Evolutionary conservation across 64 coral and sea anemone species (phyloP), one percentile per base, ranked within the genome.

Genomic region (Montipora efflorescens): DNA sequence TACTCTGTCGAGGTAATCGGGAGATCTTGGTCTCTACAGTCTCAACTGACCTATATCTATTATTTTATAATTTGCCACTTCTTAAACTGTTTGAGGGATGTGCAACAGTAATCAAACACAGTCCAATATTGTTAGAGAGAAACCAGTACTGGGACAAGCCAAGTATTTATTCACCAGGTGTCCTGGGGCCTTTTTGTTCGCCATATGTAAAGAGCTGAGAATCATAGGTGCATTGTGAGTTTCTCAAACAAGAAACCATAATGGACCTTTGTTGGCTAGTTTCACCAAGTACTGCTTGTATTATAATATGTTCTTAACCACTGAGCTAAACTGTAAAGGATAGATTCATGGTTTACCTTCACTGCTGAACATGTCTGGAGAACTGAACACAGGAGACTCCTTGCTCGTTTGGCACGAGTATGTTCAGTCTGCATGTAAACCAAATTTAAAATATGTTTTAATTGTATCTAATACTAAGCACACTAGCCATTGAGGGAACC

Each of bases 51-150:
- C 36, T 36, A 74, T 5, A 23, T 23, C 10, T 23, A 74, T 76
- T 46, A 76, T 46, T 78, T 78, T 78, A 78, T 78, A 78, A 78
- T 78, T 78, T 78, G 45, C 76, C 76, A 47, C 76, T 78, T 78
- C 76, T 78, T 10, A 78, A 78, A 78, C 76, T 47, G 46, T 78
- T 78, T 78, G 46, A 78, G 46, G 46, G 76, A 78, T 78, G 76
- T 77, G 75, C 75, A 74, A 25, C 71, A 74, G 71, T 20, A 74
- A 74, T 20, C 71, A 74, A 74, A 20, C 18, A 44, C 71, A 74
- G 71, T 74, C 71, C 74, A 76, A 76, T 76, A 76, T 76, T 76
- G 28, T 23, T 74, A 74, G n/a, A 76, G 74, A 76, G 44, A 76
- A 76, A 76, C 74, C 74, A 13, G 28, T 14, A 76, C 74, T 76